Evolutionary conservation across 1,140 invertebrate species (phyloP).

Genomic region (Drosophila tsacasi): DNA sequence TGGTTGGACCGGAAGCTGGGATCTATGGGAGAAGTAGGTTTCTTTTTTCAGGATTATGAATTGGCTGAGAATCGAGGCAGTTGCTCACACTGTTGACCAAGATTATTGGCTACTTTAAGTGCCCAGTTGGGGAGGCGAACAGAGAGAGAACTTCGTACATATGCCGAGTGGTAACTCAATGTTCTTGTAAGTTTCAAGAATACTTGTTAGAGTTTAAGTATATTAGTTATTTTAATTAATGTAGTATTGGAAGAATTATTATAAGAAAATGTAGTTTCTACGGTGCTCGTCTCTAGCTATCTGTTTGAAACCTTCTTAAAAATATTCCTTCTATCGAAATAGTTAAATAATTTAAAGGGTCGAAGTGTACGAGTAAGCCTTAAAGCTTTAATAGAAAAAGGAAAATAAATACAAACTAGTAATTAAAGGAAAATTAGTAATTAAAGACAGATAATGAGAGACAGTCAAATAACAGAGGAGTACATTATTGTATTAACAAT

Average conservation of each 20-base stretch:
- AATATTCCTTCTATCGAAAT: neutral
- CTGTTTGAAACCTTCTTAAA: neutral
- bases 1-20: constrained; percentile 16
- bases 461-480: neutral
- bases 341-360: neutral
- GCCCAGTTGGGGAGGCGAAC: neutral
- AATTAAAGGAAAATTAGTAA: neutral
- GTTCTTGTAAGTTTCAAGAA: neutral
- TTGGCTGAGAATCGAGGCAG: constrained; percentile 58
- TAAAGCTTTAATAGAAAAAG: neutral
- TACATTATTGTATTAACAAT: no score
- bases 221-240: neutral
- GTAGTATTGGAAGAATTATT: neutral
- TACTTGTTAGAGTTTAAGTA: neutral
- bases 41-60: constrained; percentile 60
- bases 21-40: constrained; percentile 38
- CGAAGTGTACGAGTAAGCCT: neutral
- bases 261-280: neutral
- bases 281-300: neutral
- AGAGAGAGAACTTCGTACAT: neutral
- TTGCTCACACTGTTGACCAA: constrained; percentile 46
- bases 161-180: neutral
- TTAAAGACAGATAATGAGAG: neutral
- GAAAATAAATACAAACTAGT: neutral
- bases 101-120: constrained; percentile 60